Percentiles rank a stretch among this genome's conserved stretches.
These are phyloP conservation scores for Drosophila peninsularis DNA, from an alignment of 2,888 invertebrate species.

Conservation along the genomic window DNA sequence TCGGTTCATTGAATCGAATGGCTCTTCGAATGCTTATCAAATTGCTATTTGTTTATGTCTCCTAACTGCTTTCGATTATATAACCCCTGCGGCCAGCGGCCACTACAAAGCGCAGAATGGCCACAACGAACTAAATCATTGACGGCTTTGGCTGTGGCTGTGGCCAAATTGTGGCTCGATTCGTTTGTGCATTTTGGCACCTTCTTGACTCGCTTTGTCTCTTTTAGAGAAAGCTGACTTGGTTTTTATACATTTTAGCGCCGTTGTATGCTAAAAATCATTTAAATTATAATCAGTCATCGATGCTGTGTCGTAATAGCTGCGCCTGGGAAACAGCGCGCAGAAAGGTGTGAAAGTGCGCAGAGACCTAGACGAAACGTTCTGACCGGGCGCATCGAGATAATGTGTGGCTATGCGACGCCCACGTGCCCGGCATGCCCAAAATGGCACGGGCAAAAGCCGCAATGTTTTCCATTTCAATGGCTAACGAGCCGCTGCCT, in stretches of 20 bases:
- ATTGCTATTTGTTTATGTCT: conserved; percentile 19
- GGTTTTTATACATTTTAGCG: neutral
- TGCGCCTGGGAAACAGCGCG: neutral
- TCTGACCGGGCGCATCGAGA: conserved; percentile 34
- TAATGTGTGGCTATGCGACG: conserved; percentile 40
- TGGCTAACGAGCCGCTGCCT: conserved; percentile 30
- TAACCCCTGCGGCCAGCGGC: conserved; percentile 27
- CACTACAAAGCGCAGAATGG: conserved; percentile 31
- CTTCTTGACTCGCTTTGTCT: conserved; percentile 43
- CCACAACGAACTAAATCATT: conserved; percentile 31
- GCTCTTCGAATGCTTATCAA: conserved; percentile 14
- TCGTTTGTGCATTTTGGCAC: conserved; percentile 52
- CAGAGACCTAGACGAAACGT: conserved; percentile 17
- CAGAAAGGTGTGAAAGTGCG: conserved; percentile 43
- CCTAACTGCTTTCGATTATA: conserved; percentile 31
- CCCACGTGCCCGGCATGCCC: conserved; percentile 73
- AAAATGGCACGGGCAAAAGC: conserved; percentile 43
- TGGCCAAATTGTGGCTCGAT: conserved; percentile 24
- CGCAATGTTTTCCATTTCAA: conserved; percentile 73
- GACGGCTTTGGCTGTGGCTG: conserved; percentile 20
- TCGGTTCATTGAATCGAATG: conserved; percentile 40
- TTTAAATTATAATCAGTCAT: conserved; percentile 59
- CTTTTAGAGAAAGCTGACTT: conserved; percentile 52
- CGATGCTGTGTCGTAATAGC: conserved; percentile 43
- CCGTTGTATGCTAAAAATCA: conserved; percentile 54